These are phyloP conservation scores for Chrysolina oricalcia DNA, from an alignment of 2,888 invertebrate genomes.

Conservation along the genomic window DNA sequence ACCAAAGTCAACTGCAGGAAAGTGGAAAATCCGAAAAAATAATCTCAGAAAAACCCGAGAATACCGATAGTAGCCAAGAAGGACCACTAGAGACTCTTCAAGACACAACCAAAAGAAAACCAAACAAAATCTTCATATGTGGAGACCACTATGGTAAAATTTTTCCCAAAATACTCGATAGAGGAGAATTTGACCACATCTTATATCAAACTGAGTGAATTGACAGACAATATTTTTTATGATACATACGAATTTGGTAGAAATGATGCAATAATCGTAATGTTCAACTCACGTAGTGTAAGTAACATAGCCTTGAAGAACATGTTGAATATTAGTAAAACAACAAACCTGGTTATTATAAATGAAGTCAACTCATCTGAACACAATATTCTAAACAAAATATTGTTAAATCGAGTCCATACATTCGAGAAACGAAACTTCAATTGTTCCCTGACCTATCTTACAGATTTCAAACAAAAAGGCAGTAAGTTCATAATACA, in stretches of 20 bases:
- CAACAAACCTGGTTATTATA: not conserved
- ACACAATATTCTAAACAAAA: slow-evolving; percentile 16
- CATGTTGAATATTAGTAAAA: slow-evolving; percentile 13
- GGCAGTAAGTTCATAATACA: slow-evolving; percentile 15
- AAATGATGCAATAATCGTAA: slow-evolving; percentile 26
- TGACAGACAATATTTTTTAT: slow-evolving; percentile 17
- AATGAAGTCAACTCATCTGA: slow-evolving; percentile 23
- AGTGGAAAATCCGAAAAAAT: slow-evolving; percentile 19
- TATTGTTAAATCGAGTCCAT: slow-evolving; percentile 26
- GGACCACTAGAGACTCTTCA: not conserved
- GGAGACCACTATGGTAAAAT: not conserved
- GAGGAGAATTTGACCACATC: not conserved
- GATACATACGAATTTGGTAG: slow-evolving; percentile 19
- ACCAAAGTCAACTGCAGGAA: slow-evolving; percentile 13
- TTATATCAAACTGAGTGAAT: slow-evolving; percentile 22
- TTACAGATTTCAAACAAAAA: slow-evolving; percentile 21
- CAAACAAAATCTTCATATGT: slow-evolving; percentile 21
- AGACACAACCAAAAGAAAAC: slow-evolving; percentile 24
- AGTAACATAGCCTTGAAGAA: slow-evolving; percentile 19
- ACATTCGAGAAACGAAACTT: slow-evolving; percentile 19
- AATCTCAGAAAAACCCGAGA: not conserved
- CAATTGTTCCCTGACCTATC: slow-evolving; percentile 22
- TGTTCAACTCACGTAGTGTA: slow-evolving; percentile 20
- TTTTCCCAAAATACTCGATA: slow-evolving; percentile 15
- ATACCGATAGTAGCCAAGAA: slow-evolving; percentile 4